Percentiles rank a stretch among this genome's conserved stretches.
Conservation (phyloP, 2,113 vertebrate species). For the Calcarius ornatus region DNA sequence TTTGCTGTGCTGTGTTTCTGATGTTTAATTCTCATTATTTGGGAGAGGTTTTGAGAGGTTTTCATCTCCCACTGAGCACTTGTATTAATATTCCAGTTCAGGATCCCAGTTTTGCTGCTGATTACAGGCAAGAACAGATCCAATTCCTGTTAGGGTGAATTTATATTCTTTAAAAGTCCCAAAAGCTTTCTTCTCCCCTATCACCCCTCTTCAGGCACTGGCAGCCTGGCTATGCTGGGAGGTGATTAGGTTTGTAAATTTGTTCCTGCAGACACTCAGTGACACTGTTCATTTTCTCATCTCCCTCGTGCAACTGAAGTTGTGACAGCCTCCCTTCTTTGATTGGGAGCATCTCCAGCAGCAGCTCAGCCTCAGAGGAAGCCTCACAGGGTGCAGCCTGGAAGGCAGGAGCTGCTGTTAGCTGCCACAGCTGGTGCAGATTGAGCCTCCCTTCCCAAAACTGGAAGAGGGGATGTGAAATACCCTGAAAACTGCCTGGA, state of each 20-base stretch:
- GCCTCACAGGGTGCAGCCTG: background rate
- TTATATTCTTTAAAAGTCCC: constrained; percentile 27
- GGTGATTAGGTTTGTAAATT: constrained; percentile 60
- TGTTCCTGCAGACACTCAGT: background rate
- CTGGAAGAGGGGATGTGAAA: background rate
- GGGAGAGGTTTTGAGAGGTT: background rate
- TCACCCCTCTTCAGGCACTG: constrained; percentile 1
- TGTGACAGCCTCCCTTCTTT: background rate
- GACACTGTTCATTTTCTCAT: constrained; percentile 29
- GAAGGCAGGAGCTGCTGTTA: background rate
- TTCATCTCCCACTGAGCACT: constrained; percentile 10
- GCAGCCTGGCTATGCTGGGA: constrained; percentile 6
- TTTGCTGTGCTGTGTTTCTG: background rate
- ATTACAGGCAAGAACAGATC: constrained; percentile 9
- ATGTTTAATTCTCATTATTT: background rate
- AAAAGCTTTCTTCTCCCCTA: constrained; percentile 18
- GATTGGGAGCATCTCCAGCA: background rate
- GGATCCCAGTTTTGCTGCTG: constrained; percentile 2
- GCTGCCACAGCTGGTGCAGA: background rate
- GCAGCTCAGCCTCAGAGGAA: background rate
- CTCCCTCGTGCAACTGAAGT: background rate
- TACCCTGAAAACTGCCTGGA: background rate
- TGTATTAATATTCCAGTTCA: constrained; percentile 37
- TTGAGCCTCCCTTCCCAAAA: background rate
- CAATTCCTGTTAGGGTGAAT: background rate